Evolutionary conservation across 2,113 vertebrate genomes (phyloP).

Genomic region (Haemorhous mexicanus): DNA sequence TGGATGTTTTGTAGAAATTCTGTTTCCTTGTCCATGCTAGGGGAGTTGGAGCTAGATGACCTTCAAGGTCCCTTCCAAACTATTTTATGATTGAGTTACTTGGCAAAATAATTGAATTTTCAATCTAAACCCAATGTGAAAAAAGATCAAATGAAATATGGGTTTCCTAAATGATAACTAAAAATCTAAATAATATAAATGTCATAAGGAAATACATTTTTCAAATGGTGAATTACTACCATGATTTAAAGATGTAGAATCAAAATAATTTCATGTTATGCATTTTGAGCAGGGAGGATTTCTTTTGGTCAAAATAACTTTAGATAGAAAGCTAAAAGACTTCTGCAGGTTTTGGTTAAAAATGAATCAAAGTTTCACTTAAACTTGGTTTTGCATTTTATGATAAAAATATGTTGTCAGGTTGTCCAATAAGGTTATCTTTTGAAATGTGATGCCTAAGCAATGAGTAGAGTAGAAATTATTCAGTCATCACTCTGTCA

Average conservation of each 20-base stretch:
- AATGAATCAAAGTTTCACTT: neutral
- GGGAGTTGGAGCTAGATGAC: neutral
- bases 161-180: neutral
- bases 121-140: neutral
- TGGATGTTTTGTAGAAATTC: neutral
- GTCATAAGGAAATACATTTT: neutral
- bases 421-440: slow-evolving; percentile 34
- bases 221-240: neutral
- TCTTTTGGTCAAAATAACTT: neutral
- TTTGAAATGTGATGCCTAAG: slow-evolving; percentile 1
- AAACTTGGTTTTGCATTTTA: neutral
- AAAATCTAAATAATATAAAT: neutral
- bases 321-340: neutral
- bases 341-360: neutral
- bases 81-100: neutral
- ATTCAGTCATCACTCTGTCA: slow-evolving; percentile 44
- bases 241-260: neutral
- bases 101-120: neutral
- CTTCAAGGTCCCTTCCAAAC: neutral
- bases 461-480: slow-evolving; percentile 26
- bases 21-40: neutral
- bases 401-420: slow-evolving; percentile 5
- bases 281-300: neutral
- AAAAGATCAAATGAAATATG: neutral
- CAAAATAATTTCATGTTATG: neutral